Evolutionary conservation across 2,113 vertebrate genomes (phyloP).

Genomic region (Zingel zingel): DNA sequence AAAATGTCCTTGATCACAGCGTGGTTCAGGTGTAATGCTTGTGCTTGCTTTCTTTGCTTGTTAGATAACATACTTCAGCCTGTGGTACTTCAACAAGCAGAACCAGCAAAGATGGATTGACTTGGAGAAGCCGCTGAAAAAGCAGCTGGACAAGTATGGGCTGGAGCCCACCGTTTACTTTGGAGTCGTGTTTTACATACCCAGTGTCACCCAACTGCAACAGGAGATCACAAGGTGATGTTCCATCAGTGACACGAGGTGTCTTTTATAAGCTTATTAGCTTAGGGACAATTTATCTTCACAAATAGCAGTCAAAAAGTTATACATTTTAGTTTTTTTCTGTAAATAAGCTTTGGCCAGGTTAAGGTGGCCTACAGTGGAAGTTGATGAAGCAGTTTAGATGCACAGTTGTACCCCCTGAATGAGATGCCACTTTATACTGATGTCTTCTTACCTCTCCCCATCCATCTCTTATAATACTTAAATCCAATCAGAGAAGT

Average conservation of each 20-base stretch:
- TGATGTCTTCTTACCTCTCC: not conserved
- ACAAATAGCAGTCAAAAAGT: not conserved
- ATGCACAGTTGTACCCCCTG: not conserved
- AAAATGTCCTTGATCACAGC: not conserved
- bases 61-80: constrained; percentile 96
- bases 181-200: constrained; percentile 97
- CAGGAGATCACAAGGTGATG: constrained; percentile 97
- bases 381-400: not conserved
- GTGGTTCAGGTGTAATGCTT: constrained; percentile 1
- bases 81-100: constrained; percentile 99
- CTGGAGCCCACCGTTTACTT: constrained; percentile 97
- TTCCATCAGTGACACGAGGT: not conserved
- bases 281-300: not conserved
- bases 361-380: not conserved
- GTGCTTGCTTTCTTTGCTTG: constrained; percentile 47
- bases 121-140: constrained; percentile 97
- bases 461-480: not conserved
- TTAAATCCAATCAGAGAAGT: not conserved
- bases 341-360: not conserved
- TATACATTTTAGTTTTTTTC: not conserved
- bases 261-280: constrained; percentile 1
- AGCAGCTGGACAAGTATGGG: constrained; percentile 97
- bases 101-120: constrained; percentile 98
- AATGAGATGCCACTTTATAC: not conserved
- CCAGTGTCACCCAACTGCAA: constrained; percentile 92